These are phyloP conservation scores for Bombus soroeensis DNA, from an alignment of 1,140 invertebrate genomes.

Conservation along the genomic window DNA sequence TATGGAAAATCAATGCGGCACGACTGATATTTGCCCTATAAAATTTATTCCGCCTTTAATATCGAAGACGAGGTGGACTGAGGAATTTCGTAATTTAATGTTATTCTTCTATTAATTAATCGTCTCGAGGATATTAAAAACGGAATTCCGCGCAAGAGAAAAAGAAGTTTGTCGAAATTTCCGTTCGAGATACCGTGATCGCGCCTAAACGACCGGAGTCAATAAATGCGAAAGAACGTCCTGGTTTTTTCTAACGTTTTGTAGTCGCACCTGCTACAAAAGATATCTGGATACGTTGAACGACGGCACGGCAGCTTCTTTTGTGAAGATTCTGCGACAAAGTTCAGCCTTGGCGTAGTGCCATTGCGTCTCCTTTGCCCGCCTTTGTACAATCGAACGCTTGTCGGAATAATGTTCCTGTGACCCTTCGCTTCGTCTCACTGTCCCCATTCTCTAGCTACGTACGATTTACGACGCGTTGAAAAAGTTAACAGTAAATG, in stretches of 20 bases:
- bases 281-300: constrained; percentile 45
- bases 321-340: constrained; percentile 51
- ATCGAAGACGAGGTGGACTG: background rate
- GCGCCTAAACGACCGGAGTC: constrained; percentile 15
- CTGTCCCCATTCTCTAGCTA: background rate
- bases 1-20: constrained; percentile 25
- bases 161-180: background rate
- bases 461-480: constrained; percentile 59
- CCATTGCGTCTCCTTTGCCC: constrained; percentile 57
- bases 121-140: constrained; percentile 9
- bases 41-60: constrained; percentile 9
- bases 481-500: constrained; percentile 60
- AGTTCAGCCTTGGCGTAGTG: constrained; percentile 53
- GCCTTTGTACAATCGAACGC: constrained; percentile 57
- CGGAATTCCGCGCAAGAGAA: background rate
- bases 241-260: background rate
- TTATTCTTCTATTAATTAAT: constrained; percentile 28
- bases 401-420: constrained; percentile 63
- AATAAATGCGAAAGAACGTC: constrained; percentile 31
- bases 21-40: background rate
- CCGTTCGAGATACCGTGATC: background rate
- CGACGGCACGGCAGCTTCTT: constrained; percentile 28
- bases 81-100: constrained; percentile 22
- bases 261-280: constrained; percentile 12
- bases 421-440: background rate